Evolutionary conservation across 2,797 vertebrate species (phyloP).

Genomic region (Myotis myotis): DNA sequence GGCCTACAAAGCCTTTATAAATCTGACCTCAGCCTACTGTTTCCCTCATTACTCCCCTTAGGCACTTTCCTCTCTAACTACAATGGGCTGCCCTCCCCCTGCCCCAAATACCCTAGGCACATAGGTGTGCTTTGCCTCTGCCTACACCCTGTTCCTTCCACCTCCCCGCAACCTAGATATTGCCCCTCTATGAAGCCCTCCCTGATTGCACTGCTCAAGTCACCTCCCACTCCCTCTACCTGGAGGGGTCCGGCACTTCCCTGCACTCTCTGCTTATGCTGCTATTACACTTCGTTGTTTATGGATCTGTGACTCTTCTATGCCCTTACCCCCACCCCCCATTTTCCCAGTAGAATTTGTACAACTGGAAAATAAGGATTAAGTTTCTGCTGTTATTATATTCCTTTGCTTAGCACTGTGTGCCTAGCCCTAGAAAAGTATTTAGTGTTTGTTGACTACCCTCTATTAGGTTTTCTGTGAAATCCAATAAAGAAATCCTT

Average conservation of each 20-base stretch:
- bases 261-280: not conserved
- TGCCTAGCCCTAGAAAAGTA: not conserved
- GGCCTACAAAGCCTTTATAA: not conserved
- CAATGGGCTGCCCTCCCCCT: not conserved
- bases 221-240: rapidly evolving
- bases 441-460: not conserved
- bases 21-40: not conserved
- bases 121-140: not conserved
- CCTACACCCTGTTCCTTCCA: not conserved
- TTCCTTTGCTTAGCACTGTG: not conserved
- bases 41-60: not conserved
- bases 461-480: conserved; percentile 14
- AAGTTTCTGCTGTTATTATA: not conserved
- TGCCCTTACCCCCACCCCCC: too few relatives aligned
- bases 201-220: not conserved
- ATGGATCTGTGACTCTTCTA: not conserved
- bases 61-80: not conserved
- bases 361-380: not conserved
- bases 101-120: not conserved
- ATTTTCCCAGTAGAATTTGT: not conserved
- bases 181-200: not conserved
- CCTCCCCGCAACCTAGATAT: not conserved
- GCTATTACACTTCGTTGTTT: not conserved
- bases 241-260: not conserved
- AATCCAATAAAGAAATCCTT: not conserved